A percentile compares a stretch with the other conserved stretches of the same genome.
Conservation (phyloP, 2,888 invertebrate genomes). For the Hanleya hanleyi region DNA sequence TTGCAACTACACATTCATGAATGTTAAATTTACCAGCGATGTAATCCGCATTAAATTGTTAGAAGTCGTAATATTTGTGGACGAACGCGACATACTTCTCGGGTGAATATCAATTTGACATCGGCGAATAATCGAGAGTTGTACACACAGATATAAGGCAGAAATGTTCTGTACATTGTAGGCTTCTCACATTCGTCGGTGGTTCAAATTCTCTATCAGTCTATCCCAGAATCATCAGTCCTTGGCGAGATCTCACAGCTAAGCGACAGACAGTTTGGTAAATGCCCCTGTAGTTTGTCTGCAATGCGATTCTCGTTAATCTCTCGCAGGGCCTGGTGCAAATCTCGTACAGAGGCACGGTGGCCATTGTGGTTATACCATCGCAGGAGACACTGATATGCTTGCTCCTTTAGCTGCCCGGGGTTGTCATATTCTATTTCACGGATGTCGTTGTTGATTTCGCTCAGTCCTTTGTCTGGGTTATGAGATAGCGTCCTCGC, state of each 20-base stretch:
- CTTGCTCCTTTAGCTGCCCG: conserved; percentile 26
- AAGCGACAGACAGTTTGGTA: not conserved
- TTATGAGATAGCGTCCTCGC: conserved; percentile 18
- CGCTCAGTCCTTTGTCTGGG: conserved; percentile 8
- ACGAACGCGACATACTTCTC: too few species aligned
- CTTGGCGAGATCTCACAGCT: not conserved
- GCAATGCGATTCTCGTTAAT: conserved; percentile 24
- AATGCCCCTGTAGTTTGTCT: conserved; percentile 5
- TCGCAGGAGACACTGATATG: conserved; percentile 9
- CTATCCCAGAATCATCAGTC: not conserved
- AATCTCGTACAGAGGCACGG: conserved; percentile 9
- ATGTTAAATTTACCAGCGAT: too few species aligned
- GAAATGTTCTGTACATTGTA: too few species aligned
- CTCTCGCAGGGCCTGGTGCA: conserved; percentile 14
- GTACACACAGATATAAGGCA: too few species aligned
- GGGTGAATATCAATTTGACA: too few species aligned
- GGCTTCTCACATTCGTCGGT: too few species aligned
- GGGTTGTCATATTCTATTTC: conserved; percentile 21
- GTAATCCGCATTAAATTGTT: too few species aligned
- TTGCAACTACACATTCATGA: too few species aligned
- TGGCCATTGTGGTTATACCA: conserved; percentile 8
- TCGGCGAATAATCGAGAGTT: too few species aligned
- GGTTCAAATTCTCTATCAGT: too few species aligned
- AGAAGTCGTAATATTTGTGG: too few species aligned
- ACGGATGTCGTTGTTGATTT: conserved; percentile 25